Base-by-base conservation (phyloP, 2,888 invertebrate genomes). In the Pandemis corylana region DNA sequence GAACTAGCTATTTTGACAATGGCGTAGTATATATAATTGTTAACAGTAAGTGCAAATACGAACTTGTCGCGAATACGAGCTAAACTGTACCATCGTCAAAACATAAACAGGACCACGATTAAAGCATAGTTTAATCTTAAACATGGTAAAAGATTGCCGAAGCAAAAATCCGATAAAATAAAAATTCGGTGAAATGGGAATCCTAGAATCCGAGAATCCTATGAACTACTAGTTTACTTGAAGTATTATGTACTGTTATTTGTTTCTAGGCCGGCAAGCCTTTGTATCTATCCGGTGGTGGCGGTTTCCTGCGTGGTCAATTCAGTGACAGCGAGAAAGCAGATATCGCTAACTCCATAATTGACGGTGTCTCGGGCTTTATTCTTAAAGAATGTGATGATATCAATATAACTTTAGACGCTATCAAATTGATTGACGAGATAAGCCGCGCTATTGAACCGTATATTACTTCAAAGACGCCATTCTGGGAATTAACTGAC, bases 351-450 rank as follows among this genome's bases (percentile, higher is more conserved):
- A 90, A 91, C 68, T 86, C 90, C 0, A 71, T 93, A 46, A 76
- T 90, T 5, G 89, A 90, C 63, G 92, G 91, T n/a, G 85, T 80
- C 2, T 84, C 87, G 12, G 93, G 92, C 0, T 90, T 93, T 72
- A 74, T 89, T 15, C 78, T 93, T 0, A 82, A 79, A 41, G 82
- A 86, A 62, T 84, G 80, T 71, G 51, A 74, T 0, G 74, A 88
- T 46, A 77, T 84, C 0, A 81, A 85, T 4, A 44, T 77, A 10
- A 72, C 83, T 10, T 61, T 88, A 10, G 76, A 80, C 12, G 81
- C 85, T n/a, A 78, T 92, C 15, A 80, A 80, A 6, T 77, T 80
- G 0, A 77, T 93, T n/a, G 87, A 89, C 68, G 80, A 84, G 2
- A 64, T 91, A 0, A 90, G 91, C 77, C 81, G 84, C 62, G 68